Percentiles rank a stretch among this genome's conserved stretches.
Evolutionary conservation across 1,140 invertebrate genomes (phyloP).

Genomic region (Zaprionus davidi): DNA sequence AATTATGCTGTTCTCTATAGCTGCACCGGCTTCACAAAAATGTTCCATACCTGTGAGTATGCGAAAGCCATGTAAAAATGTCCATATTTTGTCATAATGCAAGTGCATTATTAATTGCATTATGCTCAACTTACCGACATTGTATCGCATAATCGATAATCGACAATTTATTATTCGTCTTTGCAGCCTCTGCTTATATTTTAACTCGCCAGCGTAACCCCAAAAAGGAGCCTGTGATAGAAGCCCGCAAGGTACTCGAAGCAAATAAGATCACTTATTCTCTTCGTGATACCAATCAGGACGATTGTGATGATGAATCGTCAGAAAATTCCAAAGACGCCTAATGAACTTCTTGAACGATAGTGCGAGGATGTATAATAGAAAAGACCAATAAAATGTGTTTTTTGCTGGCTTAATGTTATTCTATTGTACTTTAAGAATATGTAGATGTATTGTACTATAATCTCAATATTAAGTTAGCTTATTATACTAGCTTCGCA

Average conservation of each 20-base stretch:
- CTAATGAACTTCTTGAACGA: slow-evolving; percentile 52
- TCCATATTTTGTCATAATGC: slow-evolving; percentile 48
- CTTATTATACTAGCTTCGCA: background rate
- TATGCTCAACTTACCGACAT: too few species aligned
- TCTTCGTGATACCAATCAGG: slow-evolving; percentile 61
- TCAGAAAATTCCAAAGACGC: background rate
- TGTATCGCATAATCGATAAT: background rate
- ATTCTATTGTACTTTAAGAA: background rate
- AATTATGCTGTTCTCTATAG: slow-evolving; percentile 91
- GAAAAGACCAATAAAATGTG: background rate
- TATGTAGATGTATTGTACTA: too few species aligned
- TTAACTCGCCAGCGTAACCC: slow-evolving; percentile 68
- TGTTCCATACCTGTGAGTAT: slow-evolving; percentile 73
- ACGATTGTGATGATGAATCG: background rate
- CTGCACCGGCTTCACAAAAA: slow-evolving; percentile 86
- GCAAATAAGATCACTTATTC: slow-evolving; percentile 54
- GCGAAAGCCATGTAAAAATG: background rate
- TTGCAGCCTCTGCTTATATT: slow-evolving; percentile 66
- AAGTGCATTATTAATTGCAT: slow-evolving; percentile 40
- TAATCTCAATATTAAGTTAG: background rate
- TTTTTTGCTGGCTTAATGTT: background rate
- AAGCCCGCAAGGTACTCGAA: slow-evolving; percentile 65
- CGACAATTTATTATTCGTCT: slow-evolving; percentile 24
- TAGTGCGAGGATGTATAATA: background rate
- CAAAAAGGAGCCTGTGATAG: slow-evolving; percentile 20